Evolutionary conservation across 2,113 vertebrate genomes (phyloP).

Genomic region (human): GRCh38 chr21:35234001-35234500

Average conservation of each 20-base stretch:
- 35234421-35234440: background rate
- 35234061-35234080: background rate
- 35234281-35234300: background rate
- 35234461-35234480: background rate
- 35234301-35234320: background rate
- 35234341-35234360: background rate
- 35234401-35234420: background rate
- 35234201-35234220: background rate
- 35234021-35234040: background rate
- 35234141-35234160: background rate
- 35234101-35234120: background rate
- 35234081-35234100: background rate
- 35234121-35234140: background rate
- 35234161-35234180: background rate
- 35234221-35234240: background rate
- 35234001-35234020: background rate
- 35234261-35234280: background rate
- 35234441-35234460: background rate
- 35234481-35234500: rapidly evolving
- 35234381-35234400: background rate
- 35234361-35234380: background rate
- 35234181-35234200: rapidly evolving
- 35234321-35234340: background rate
- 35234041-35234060: background rate
- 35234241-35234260: background rate